Conservation (phyloP, 2,888 invertebrate genomes). For the Drepana falcataria region DNA sequence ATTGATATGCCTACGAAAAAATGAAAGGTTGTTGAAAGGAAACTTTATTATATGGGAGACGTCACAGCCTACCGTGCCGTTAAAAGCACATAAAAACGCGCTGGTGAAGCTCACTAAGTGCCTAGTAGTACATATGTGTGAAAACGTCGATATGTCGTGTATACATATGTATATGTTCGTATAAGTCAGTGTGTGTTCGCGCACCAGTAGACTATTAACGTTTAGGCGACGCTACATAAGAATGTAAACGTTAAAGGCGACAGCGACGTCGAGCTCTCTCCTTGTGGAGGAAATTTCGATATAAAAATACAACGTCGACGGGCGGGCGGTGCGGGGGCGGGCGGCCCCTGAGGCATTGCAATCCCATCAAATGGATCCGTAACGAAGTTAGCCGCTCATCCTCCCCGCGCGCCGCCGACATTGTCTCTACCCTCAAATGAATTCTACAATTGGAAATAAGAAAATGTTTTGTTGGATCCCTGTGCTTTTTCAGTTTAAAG, state of each 20-base stretch:
- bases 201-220: slow-evolving; percentile 71
- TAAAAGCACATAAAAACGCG: slow-evolving; percentile 65
- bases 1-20: slow-evolving; percentile 53
- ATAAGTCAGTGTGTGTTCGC: slow-evolving; percentile 31
- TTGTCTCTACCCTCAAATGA: slow-evolving; percentile 80
- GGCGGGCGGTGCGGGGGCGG: slow-evolving; percentile 40
- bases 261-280: slow-evolving; percentile 61
- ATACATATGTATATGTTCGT: slow-evolving; percentile 3
- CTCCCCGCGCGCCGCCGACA: slow-evolving; percentile 77
- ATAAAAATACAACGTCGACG: slow-evolving; percentile 73
- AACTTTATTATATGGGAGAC: slow-evolving; percentile 58
- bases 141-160: slow-evolving; percentile 16
- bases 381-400: slow-evolving; percentile 84
- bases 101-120: slow-evolving; percentile 26
- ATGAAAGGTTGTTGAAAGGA: slow-evolving; percentile 60
- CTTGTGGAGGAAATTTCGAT: slow-evolving; percentile 76
- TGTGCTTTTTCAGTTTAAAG: slow-evolving; percentile 75
- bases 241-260: slow-evolving; percentile 79
- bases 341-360: slow-evolving; percentile 79
- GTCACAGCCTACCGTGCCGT: slow-evolving; percentile 45
- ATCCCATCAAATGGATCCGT: slow-evolving; percentile 89
- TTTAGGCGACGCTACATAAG: slow-evolving; percentile 76
- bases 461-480: slow-evolving; percentile 77
- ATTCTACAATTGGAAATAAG: slow-evolving; percentile 80
- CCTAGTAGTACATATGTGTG: slow-evolving; percentile 14